These are phyloP conservation scores for Ophion obscuratus DNA, from an alignment of 2,888 invertebrate genomes.

Conservation along the genomic window DNA sequence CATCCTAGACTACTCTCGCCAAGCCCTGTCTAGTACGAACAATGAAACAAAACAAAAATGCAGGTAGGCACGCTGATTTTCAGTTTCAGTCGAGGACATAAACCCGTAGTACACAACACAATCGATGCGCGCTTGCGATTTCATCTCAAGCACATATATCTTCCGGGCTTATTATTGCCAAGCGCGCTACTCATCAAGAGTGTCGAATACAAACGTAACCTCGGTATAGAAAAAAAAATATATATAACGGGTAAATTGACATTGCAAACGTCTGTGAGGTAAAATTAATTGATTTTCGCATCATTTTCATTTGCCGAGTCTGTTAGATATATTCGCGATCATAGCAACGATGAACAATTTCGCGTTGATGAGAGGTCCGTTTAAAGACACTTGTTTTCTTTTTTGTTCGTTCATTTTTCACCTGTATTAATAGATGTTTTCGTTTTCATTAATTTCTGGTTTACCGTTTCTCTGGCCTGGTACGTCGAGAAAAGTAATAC, in stretches of 20 bases:
- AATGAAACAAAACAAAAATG: slow-evolving; percentile 63
- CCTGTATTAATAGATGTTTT: slow-evolving; percentile 82
- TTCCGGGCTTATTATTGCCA: background rate
- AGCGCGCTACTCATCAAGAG: background rate
- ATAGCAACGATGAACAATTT: background rate
- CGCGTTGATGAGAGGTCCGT: slow-evolving; percentile 37
- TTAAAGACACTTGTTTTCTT: slow-evolving; percentile 34
- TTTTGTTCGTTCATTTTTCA: slow-evolving; percentile 72
- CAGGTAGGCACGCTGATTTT: slow-evolving; percentile 66
- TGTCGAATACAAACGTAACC: background rate
- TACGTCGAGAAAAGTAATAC: slow-evolving; percentile 70
- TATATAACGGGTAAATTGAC: background rate
- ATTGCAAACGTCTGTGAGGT: background rate
- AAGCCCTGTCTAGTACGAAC: slow-evolving; percentile 64
- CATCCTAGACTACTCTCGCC: slow-evolving; percentile 57
- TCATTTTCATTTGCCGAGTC: slow-evolving; percentile 8
- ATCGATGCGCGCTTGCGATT: background rate
- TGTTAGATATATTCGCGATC: background rate
- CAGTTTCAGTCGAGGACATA: slow-evolving; percentile 39
- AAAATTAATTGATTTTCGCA: background rate
- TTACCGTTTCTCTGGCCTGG: slow-evolving; percentile 80
- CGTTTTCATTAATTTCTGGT: slow-evolving; percentile 84
- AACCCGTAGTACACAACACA: slow-evolving; percentile 16
- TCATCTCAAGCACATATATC: background rate
- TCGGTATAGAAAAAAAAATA: slow-evolving; percentile 6